These are phyloP conservation scores for Hydrotaea cyrtoneurina DNA, from an alignment of 2,888 invertebrate genomes.

Conservation along the genomic window DNA sequence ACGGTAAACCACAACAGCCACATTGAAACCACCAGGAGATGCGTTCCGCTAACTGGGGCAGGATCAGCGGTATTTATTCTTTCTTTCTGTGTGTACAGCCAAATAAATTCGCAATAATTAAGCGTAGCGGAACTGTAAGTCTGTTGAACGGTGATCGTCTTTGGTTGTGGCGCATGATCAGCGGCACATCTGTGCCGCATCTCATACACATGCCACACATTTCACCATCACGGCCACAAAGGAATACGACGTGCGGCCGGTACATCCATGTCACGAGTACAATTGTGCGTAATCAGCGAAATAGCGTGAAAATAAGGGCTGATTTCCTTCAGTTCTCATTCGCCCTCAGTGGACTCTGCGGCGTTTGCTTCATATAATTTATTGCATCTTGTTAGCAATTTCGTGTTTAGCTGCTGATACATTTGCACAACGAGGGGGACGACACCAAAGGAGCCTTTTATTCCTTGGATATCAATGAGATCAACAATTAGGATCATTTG, in stretches of 20 bases:
- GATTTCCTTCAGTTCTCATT: conserved; percentile 50
- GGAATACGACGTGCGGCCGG: neutral
- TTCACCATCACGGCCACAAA: conserved; percentile 5
- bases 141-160: neutral
- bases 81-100: neutral
- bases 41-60: conserved; percentile 47
- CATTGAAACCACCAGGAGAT: conserved; percentile 20
- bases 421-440: conserved; percentile 49
- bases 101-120: conserved; percentile 58
- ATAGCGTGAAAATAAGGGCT: conserved; percentile 70
- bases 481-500: conserved; percentile 75
- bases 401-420: conserved; percentile 12
- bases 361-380: conserved; percentile 58
- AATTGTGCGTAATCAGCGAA: conserved; percentile 69
- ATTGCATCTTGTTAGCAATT: conserved; percentile 66
- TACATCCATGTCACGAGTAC: conserved; percentile 41
- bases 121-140: conserved; percentile 41
- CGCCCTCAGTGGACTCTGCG: neutral
- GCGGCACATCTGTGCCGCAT: conserved; percentile 74
- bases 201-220: conserved; percentile 61
- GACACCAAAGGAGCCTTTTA: conserved; percentile 34
- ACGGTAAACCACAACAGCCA: conserved; percentile 49
- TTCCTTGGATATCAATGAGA: conserved; percentile 55
- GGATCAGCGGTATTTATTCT: conserved; percentile 39
- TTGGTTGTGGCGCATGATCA: conserved; percentile 39